Evolutionary conservation across 2,113 vertebrate species (phyloP), one percentile per base, ranked within the genome.

Genomic region (Rostratula benghalensis): DNA sequence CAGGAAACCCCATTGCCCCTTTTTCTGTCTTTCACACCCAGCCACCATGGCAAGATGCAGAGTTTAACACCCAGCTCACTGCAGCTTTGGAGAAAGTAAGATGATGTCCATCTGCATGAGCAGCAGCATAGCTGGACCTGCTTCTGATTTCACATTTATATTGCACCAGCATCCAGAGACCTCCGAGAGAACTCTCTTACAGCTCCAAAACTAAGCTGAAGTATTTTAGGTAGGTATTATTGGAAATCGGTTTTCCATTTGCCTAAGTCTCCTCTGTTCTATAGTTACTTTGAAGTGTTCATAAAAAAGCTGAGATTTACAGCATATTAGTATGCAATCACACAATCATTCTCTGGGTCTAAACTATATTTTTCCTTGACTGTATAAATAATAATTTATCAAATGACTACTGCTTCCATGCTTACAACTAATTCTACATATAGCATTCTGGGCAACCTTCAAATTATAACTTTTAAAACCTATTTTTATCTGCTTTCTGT

Each of bases 161-260:
- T 9, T 45, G 19, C 28, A 27, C 31, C 14, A 51, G 12, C 16
- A n/a, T 12, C 39, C 76, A 78, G 22, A 54, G 67, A 57, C 54
- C 57, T 87, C 64, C 3, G 16, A 56, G 20, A 71, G 28, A 53
- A 35, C 43, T 51, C 46, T 50, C 56, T 68, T 68, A 50, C 54
- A 63, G 43, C 65, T 78, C 70, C 39, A n/a, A 86, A 64, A 75
- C 30, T 30, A 88, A 77, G 51, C 60, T 65, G 22, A 74, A 79
- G 17, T 76, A 54, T 80, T 94, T 92, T n/a, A 95, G n/a, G 41
- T 53, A 91, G 27, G 81, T 9, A 7, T 24, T 46, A 81, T 5
- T 91, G 68, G 56, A 96, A 90, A 82, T 7, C 77, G 53, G 33
- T 76, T 91, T 93, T 57, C 53, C 45, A 74, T 93, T 96, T 93